Conservation (phyloP, 2,113 vertebrate species). For the Leucosticte australis region DNA sequence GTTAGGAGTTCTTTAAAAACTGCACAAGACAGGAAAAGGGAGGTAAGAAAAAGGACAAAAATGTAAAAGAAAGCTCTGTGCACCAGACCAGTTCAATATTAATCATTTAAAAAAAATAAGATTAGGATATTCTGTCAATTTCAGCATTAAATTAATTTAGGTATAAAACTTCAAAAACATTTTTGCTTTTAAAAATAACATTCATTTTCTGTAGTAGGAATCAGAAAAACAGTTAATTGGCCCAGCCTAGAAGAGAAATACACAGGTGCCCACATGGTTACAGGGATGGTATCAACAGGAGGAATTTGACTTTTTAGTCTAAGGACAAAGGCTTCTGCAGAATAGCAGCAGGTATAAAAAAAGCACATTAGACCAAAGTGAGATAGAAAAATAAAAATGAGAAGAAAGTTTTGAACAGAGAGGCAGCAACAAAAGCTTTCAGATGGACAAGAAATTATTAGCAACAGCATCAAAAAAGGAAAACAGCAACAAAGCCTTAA, state of each 20-base stretch:
- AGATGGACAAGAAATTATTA: background rate
- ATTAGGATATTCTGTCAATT: background rate
- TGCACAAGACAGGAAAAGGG: slow-evolving; percentile 45
- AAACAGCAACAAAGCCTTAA: background rate
- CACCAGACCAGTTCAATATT: background rate
- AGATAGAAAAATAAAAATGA: background rate
- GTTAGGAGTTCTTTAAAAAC: slow-evolving; percentile 97
- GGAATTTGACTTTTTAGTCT: background rate
- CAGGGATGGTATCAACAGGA: background rate
- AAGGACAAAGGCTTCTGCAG: background rate
- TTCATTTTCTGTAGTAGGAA: background rate
- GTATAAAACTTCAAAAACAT: background rate
- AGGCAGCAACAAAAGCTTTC: background rate
- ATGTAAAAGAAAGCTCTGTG: background rate
- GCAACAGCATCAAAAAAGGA: background rate
- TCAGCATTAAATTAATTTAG: background rate
- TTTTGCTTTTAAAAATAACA: background rate
- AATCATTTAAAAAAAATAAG: background rate
- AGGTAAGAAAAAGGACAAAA: background rate
- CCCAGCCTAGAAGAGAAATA: background rate
- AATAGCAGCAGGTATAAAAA: background rate
- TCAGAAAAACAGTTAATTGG: background rate
- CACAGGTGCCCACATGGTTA: background rate
- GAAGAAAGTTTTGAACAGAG: background rate
- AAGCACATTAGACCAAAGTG: background rate